Conservation (phyloP, 2,888 invertebrate genomes). For the Acleris cristana region DNA sequence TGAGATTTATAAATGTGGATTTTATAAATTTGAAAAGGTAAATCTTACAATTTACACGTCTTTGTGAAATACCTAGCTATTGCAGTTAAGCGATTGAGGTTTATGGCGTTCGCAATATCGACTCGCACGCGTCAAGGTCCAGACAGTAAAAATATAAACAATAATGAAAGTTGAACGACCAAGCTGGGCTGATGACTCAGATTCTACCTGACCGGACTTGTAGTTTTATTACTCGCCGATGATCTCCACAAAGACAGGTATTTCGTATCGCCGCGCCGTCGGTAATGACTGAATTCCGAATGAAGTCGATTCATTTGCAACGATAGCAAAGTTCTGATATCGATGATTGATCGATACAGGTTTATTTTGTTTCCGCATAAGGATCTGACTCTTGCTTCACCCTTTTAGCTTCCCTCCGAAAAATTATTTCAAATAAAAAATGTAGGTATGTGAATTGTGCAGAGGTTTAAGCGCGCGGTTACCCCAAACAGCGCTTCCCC, state of each 20-base stretch:
- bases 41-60: conserved; percentile 13
- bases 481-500: no score
- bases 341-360: conserved; percentile 16
- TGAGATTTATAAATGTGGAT: conserved; percentile 9
- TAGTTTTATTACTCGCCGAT: conserved; percentile 51
- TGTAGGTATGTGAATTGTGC: not conserved
- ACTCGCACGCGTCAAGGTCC: conserved; percentile 63
- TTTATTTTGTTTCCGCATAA: not conserved
- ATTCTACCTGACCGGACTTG: conserved; percentile 69
- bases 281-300: conserved; percentile 39
- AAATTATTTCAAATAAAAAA: not conserved
- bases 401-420: not conserved
- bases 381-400: not conserved
- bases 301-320: conserved; percentile 39
- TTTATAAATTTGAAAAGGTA: no score
- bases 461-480: no score
- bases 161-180: conserved; percentile 79
- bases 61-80: conserved; percentile 10
- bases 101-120: conserved; percentile 44
- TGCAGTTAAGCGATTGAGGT: conserved; percentile 22
- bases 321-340: conserved; percentile 27
- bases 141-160: conserved; percentile 71
- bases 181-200: conserved; percentile 69
- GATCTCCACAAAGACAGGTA: conserved; percentile 62
- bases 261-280: conserved; percentile 55